A percentile compares a stretch with the other conserved stretches of the same genome.
phyloP scores from a whole-genome alignment of 2,797 vertebrate species.

The Coccyzus lansbergi region DNA sequence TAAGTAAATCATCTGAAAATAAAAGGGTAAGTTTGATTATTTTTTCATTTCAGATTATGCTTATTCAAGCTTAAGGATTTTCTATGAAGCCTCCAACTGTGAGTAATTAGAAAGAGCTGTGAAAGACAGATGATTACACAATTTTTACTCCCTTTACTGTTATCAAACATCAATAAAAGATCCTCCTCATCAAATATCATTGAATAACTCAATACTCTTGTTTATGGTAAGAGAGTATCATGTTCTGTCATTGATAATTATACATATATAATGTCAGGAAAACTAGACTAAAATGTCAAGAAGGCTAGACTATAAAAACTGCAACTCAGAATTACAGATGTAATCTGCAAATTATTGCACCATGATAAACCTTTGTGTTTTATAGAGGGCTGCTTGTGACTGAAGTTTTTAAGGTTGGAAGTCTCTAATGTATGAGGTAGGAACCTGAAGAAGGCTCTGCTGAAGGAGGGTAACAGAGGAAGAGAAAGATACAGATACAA shows the following conservation, averaged over 20 bases:
- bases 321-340: not conserved
- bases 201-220: not conserved
- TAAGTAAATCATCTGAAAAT: not conserved
- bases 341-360: not conserved
- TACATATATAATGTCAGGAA: not conserved
- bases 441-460: not conserved
- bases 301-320: not conserved
- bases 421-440: not conserved
- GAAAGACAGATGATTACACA: not conserved
- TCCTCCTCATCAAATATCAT: not conserved
- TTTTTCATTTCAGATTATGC: not conserved
- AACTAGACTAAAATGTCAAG: not conserved
- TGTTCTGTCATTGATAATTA: not conserved
- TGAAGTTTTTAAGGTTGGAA: not conserved
- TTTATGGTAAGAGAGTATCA: not conserved
- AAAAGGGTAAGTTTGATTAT: not conserved
- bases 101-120: not conserved
- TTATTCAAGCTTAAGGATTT: not conserved
- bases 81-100: not conserved
- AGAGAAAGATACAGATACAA: not conserved
- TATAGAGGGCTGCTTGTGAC: not conserved
- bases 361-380: not conserved
- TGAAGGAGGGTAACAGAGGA: not conserved
- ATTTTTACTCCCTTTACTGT: not conserved
- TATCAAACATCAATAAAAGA: not conserved